phyloP scores from a whole-genome alignment of 2,797 vertebrate genomes.

The Numenius phaeopus region DNA sequence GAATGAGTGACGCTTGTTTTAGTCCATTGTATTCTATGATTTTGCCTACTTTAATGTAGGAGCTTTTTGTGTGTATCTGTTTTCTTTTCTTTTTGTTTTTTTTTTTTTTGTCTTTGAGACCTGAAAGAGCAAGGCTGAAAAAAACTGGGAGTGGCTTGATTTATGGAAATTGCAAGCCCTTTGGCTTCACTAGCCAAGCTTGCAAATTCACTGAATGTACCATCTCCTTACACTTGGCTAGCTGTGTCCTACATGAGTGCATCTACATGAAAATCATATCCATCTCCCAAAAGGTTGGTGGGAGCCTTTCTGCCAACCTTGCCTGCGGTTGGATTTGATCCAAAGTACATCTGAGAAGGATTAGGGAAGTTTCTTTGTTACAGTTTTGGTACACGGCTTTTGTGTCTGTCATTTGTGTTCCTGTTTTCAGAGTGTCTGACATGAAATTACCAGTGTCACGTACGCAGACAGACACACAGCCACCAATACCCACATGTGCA shows the following conservation, averaged over 20 bases:
- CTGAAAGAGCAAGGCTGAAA: not conserved
- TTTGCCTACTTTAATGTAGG: not conserved
- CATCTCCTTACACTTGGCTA: not conserved
- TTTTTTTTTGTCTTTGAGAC: not conserved
- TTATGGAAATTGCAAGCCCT: not conserved
- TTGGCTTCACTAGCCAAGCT: not conserved
- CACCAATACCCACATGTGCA: not conserved
- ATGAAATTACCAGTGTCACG: rapidly evolving
- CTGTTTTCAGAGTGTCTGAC: not conserved
- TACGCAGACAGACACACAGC: not conserved
- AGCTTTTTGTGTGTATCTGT: not conserved
- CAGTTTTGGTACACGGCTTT: not conserved
- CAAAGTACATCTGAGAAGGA: not conserved
- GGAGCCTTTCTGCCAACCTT: not conserved
- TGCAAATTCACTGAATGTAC: not conserved
- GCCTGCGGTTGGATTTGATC: not conserved
- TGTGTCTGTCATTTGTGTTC: not conserved
- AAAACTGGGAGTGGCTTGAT: not conserved
- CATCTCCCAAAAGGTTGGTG: not conserved
- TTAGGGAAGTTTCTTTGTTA: not conserved
- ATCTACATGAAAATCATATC: not conserved
- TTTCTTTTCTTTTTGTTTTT: not conserved
- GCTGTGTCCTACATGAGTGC: not conserved
- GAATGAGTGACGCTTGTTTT: not conserved
- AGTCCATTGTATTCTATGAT: not conserved